A percentile compares a stretch with the other conserved stretches of the same genome.
Conservation (phyloP, 2,888 invertebrate species). For the Muscina levida region DNA sequence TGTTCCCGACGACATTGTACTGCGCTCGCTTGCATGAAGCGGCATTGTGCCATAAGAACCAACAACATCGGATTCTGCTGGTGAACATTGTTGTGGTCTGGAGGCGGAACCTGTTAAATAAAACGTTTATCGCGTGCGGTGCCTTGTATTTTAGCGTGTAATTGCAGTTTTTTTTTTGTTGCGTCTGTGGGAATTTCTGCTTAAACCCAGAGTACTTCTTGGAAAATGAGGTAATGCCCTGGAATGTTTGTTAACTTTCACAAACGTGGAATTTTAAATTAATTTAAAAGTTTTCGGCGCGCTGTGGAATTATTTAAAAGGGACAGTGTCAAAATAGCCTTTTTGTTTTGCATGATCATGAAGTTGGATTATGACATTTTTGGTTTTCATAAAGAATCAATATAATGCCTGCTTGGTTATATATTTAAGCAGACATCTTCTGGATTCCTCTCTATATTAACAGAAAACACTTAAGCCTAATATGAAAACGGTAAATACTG, state of each 20-base stretch:
- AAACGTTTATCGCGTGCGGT: constrained; percentile 72
- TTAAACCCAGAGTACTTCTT: constrained; percentile 34
- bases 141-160: constrained; percentile 45
- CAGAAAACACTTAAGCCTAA: too few relatives aligned
- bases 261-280: not conserved
- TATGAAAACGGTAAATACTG: too few relatives aligned
- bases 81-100: constrained; percentile 49
- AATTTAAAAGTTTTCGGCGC: not conserved
- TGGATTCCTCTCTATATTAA: too few relatives aligned
- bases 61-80: not conserved
- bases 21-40: too few relatives aligned
- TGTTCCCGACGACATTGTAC: too few relatives aligned
- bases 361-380: too few relatives aligned
- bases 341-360: too few relatives aligned
- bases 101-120: constrained; percentile 76
- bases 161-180: constrained; percentile 53
- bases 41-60: not conserved
- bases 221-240: constrained; percentile 15
- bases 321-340: too few relatives aligned
- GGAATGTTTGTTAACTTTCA: too few relatives aligned
- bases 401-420: too few relatives aligned
- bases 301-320: not conserved
- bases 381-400: too few relatives aligned
- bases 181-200: constrained; percentile 55
- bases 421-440: too few relatives aligned